Base-by-base conservation (phyloP, 2,113 vertebrate genomes). In the Sebastes schlegelii region DNA sequence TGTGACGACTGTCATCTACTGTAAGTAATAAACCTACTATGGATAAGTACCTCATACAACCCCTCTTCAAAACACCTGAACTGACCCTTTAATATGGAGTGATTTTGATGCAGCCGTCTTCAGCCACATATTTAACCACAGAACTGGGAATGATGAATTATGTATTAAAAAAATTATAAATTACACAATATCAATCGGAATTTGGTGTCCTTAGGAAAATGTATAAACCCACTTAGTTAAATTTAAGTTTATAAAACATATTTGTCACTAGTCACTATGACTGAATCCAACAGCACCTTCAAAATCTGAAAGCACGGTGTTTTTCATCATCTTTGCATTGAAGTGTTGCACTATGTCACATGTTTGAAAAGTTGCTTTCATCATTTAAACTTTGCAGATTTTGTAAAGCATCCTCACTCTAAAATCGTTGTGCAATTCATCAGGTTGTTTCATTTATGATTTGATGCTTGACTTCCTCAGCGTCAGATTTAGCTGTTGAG, bases 251-350 rank as follows among this genome's bases (percentile, higher is more conserved):
- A 52, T 57, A 63, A 75, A 79, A 51, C 7, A 0, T 1, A 9
- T 46, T 78, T 54, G 49, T 63, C 70, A 55, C 40, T 7, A 49
- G 49, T 63, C 70, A 55, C 40, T 7, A 49, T 21, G 76, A 72
- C 67, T 52, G n/a, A 46, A 61, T 57, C 23, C 21, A 6, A 72
- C 80, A 54, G 2, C 51, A 62, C 48, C 43, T 68, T 64, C 51
- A 6, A 5, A 48, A 55, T 45, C 9, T 65, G 2, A 40, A 54
- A 48, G 19, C 3, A 10, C 52, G 46, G 49, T 1, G 34, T 23
- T 74, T 54, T 34, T 54, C 4, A 4, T 43, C 0, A 51, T 71
- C 2, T 45, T 88, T 90, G 85, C 70, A 90, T 85, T 85, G 83
- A 21, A 67, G 19, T 0, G 77, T 90, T 90, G 90, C 88, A 23